Conservation (phyloP, 2,797 vertebrate genomes). For the Tinamus major region DNA sequence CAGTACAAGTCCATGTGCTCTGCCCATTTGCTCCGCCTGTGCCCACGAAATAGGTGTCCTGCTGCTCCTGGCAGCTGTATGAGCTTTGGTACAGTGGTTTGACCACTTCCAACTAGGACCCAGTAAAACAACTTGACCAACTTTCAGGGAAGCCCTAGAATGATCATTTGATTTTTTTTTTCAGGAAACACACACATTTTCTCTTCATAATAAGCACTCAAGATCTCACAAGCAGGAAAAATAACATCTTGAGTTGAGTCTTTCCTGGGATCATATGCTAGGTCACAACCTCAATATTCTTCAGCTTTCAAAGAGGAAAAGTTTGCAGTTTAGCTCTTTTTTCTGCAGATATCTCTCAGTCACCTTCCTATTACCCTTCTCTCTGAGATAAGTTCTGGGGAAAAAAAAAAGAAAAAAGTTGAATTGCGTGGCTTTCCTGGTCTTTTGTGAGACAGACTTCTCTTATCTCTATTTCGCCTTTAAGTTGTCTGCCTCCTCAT, state of each 20-base stretch:
- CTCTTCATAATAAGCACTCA: not conserved
- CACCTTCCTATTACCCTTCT: not conserved
- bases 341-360: not conserved
- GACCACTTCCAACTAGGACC: not conserved
- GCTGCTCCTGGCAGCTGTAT: not conserved
- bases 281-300: constrained; percentile 3
- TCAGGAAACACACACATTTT: not conserved
- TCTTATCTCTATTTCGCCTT: not conserved
- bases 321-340: not conserved
- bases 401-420: not conserved
- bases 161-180: not conserved
- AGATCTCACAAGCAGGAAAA: constrained; percentile 27
- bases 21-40: not conserved
- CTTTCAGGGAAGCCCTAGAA: not conserved
- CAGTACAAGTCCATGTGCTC: not conserved
- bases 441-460: not conserved
- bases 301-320: not conserved
- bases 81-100: not conserved
- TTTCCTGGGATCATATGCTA: not conserved
- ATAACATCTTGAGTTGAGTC: not conserved
- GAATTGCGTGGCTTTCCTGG: not conserved
- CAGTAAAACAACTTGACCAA: not conserved
- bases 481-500: not conserved
- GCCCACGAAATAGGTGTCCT: not conserved
- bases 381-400: not conserved